Base-by-base conservation (phyloP, 2,797 vertebrate species). In the Coranthus polyacanthus region DNA sequence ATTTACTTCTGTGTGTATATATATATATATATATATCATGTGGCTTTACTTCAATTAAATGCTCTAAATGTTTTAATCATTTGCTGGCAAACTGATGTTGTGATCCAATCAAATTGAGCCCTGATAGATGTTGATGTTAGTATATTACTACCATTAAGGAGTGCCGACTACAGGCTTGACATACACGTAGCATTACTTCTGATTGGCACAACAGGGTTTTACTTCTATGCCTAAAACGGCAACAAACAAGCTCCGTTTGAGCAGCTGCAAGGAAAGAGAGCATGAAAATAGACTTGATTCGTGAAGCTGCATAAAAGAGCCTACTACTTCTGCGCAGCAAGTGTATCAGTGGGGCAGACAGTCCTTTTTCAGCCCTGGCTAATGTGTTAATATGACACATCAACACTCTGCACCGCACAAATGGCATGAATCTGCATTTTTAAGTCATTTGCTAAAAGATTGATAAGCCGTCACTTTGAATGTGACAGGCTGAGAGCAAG, bases 381-480 rank as follows among this genome's bases (percentile, higher is more conserved):
- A 38, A 82, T 59, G 62, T 44, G 46, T 73, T 69, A 71, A 83
- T 72, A 71, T 32, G 51, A 68, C 71, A 36, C 54, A 47, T 16
- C 0, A 32, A 45, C n/a, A 16, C 55, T 34, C 16, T 55, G 67
- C 67, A 50, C 38, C 47, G 41, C 70, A 70, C 71, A 78, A 75
- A 86, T 60, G 59, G 52, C 17, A 45, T 22, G 20, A 81, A 87
- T 88, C 66, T 83, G 71, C 84, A 86, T 87, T 69, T 88, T 81
- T 76, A 84, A 56, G 53, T 55, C 62, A 66, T 81, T 81, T 75
- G 39, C 72, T 17, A 1, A 43, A 39, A 73, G 79, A 90, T 64
- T 81, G 85, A 90, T 87, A 59, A 61, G 47, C 78, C 66, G 42
- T 78, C 63, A 43, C 18, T 38, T 42, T 20, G 52, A 74, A 62